Conservation (phyloP, 2,113 vertebrate genomes). For the Platichthys flesus region DNA sequence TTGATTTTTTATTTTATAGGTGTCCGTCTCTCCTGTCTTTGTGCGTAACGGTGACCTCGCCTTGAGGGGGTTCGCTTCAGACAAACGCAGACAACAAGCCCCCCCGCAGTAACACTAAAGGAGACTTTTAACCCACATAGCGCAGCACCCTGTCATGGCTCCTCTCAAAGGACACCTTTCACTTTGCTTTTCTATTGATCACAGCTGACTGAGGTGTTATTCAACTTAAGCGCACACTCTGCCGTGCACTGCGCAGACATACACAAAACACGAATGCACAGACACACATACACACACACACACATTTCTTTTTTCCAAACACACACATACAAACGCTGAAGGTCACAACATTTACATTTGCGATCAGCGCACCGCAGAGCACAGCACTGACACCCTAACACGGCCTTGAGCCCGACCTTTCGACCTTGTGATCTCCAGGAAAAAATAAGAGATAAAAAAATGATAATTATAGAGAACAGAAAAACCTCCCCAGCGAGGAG, state of each 20-base stretch:
- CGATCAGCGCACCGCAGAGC: constrained; percentile 39
- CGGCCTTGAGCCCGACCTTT: constrained; percentile 35
- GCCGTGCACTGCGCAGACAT: constrained; percentile 8
- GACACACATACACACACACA: neutral
- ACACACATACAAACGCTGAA: constrained; percentile 30
- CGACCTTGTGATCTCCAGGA: constrained; percentile 73
- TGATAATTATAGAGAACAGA: constrained; percentile 26
- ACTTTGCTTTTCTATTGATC: constrained; percentile 42
- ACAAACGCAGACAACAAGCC: constrained; percentile 29
- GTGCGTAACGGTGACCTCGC: constrained; percentile 59
- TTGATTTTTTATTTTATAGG: constrained; percentile 23
- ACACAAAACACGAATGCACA: constrained; percentile 4
- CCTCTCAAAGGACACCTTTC: constrained; percentile 32
- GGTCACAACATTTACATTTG: constrained; percentile 34
- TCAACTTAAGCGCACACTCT: neutral
- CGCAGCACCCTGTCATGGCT: constrained; percentile 66
- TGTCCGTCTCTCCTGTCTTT: constrained; percentile 56
- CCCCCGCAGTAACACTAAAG: constrained; percentile 46
- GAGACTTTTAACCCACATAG: constrained; percentile 61
- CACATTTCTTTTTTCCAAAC: neutral
- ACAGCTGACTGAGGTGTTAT: constrained; percentile 16
- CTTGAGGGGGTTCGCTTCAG: constrained; percentile 73
- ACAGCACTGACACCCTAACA: constrained; percentile 45
- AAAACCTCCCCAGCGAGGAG: constrained; percentile 36
- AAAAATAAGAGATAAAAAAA: constrained; percentile 12